Base-by-base conservation (phyloP, 1,140 invertebrate genomes). In the Panagrolaimus sp. region DNA sequence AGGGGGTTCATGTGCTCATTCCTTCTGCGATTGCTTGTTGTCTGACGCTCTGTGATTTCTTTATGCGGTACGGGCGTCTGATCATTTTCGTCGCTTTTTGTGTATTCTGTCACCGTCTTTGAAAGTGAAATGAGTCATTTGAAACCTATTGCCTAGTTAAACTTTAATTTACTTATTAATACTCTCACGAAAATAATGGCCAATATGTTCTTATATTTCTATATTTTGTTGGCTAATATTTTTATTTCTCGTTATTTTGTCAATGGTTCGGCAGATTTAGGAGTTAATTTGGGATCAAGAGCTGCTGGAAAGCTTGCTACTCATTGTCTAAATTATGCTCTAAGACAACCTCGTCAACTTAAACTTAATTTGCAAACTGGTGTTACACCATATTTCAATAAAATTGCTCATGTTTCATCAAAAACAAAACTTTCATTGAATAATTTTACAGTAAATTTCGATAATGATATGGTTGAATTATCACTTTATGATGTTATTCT, bases 331-430 rank as follows among this genome's bases (percentile, higher is more conserved):
- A 64, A 72, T 38, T 38, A 25, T 25, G 62, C 64, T 45, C 62
- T 72, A n/a, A 63, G 61, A 62, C 61, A 73, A 48, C 71, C 71
- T 9, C 42, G 63, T 20, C 70, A 63, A 42, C 38, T 72, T 27
- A 11, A 67, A 25, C 7, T 72, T 9, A 46, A 72, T 23, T 14
- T 72, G 38, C 20, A 20, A 27, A 72, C 63, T 67, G 70, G 44
- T 9, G 57, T 31, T 7, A 53, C 74, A 8, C 71, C 71, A 13
- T 72, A 62, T 65, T 72, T 73, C 44, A 71, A 72, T 31, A 43
- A 67, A 20, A 64, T 72, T 38, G 71, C 71, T 9, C 71, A 72
- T 48, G 46, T 72, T 5, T 48, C 74, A 23, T 14, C 62, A 63
- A 72, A 38, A 23, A 44, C 43, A 14, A 44, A 62, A 48, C 16